Evolutionary conservation across 2,797 vertebrate species (phyloP), one percentile per base, ranked within the genome.

Genomic region (Pantherophis alleghaniensis): DNA sequence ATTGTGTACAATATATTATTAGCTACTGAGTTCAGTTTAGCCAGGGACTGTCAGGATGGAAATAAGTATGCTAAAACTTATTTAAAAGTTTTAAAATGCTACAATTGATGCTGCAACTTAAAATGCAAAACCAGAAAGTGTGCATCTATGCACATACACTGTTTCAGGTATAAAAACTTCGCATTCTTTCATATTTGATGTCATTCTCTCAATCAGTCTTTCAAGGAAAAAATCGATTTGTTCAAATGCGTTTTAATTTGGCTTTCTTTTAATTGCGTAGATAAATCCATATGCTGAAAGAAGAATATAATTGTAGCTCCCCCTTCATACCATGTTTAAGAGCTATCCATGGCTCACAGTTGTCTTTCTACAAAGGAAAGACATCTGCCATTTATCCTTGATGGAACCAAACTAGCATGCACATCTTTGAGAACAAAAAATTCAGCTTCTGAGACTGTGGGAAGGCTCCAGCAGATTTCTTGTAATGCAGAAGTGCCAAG

Each of bases 401-500:
- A 56, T 24, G 13, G 51, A 86, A 51, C 18, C 26, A 51, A 37
- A 13, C n/a, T 20, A 63, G 24, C 32, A 7, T 88, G 32, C 86
- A 69, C 51, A 69, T 24, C 60, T 88, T 66, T 42, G 53, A 79
- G 69, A 88, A 37, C 61, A 92, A 16, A 53, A 6, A 14, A 69
- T n/a, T 26, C 24, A n/a, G 32, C 16, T 59, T 16, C 42, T 69
- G 20, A n/a, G 47, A 37, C 5, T 32, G 47, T 20, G 55, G 53
- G 66, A 92, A 37, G 12, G 0, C 14, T 51, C 88, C 18, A 9
- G 87, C 53, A 69, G 32, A 87, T 20, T 90, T 83, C 91, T 42
- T 69, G 55, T 13, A 87, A 5, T 37, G 0, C 0, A 86, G 91
- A 1, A 0, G 0, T 56, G 87, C 86, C 24, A 9, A 56, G 28